These are phyloP conservation scores for Ramphastos sulfuratus DNA, from an alignment of 2,113 vertebrate species.

Conservation along the genomic window DNA sequence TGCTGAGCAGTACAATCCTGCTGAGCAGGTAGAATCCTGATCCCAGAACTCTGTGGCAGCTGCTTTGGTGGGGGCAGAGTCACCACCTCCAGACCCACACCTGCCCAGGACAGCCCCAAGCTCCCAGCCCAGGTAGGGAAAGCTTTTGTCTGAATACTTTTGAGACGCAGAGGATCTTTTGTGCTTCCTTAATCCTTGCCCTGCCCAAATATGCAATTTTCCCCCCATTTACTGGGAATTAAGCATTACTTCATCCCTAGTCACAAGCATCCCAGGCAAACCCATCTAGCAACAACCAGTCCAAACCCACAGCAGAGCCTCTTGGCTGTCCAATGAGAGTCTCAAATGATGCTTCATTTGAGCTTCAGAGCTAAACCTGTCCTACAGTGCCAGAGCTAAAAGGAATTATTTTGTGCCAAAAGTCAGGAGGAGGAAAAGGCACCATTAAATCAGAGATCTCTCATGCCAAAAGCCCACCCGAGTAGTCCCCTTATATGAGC, in stretches of 20 bases:
- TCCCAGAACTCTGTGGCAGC: neutral
- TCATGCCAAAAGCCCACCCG: fast-evolving
- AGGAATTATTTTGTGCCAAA: neutral
- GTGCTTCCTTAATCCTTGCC: neutral
- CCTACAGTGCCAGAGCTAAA: fast-evolving
- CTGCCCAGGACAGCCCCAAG: neutral
- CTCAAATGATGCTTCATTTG: too few relatives aligned
- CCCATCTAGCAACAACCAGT: too few relatives aligned
- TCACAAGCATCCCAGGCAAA: neutral
- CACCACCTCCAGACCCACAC: neutral
- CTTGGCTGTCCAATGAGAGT: too few relatives aligned
- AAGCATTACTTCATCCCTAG: neutral
- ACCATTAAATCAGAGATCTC: fast-evolving
- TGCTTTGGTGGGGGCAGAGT: neutral
- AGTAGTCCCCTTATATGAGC: fast-evolving
- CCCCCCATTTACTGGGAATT: neutral
- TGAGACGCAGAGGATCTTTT: too few relatives aligned
- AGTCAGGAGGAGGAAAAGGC: neutral
- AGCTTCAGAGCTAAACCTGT: neutral
- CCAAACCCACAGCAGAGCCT: neutral
- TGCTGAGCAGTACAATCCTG: too few relatives aligned
- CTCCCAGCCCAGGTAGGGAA: neutral
- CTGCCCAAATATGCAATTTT: fast-evolving
- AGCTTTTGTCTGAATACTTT: neutral
- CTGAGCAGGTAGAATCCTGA: neutral